Evolutionary conservation across 2,888 invertebrate species (phyloP), one percentile per base, ranked within the genome.

Genomic region (Noctuana brunneofusca): DNA sequence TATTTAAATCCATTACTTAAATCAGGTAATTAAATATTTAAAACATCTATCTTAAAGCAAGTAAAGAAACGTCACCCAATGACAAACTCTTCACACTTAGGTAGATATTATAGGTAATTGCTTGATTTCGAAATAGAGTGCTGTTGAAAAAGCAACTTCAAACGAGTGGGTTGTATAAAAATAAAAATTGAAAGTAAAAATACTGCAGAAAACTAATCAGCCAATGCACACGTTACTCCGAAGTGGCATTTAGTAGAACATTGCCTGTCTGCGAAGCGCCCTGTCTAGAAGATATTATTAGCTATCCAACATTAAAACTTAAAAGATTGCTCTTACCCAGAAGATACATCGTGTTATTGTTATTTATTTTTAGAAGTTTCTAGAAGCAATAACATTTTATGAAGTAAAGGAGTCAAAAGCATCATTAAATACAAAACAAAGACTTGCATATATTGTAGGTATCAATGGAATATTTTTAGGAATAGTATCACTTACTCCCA

Each of bases 181-280:
- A 41, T 41, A 52, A 30, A 24, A 35, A 30, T 43, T 41, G 41
- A 32, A 52, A 32, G 46, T 46, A 52, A 58, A 58, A 63, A 63
- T 63, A 63, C 52, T 58, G 53, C 57, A 64, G 53, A 64, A 64
- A 64, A 57, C 53, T 53, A 64, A 71, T 66, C 65, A 69, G 69
- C 68, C 69, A 69, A 77, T 75, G 70, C 72, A 71, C 69, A 71
- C 69, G 74, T 72, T 74, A 77, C 74, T 76, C 70, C 72, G 69
- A 74, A 78, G 75, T 72, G 70, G 74, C 76, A 75, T 80, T 81
- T 81, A 81, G 72, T 69, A 81, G 80, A 79, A 72, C 80, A 75
- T 82, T 80, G 83, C 75, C 78, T 81, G 83, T 82, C 83, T 83
- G 81, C 69, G 65, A 69, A 65, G 65, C 68, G 63, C 66, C 64